Conservation (phyloP, 1,140 invertebrate species). For the Diabrotica virgifera region DNA sequence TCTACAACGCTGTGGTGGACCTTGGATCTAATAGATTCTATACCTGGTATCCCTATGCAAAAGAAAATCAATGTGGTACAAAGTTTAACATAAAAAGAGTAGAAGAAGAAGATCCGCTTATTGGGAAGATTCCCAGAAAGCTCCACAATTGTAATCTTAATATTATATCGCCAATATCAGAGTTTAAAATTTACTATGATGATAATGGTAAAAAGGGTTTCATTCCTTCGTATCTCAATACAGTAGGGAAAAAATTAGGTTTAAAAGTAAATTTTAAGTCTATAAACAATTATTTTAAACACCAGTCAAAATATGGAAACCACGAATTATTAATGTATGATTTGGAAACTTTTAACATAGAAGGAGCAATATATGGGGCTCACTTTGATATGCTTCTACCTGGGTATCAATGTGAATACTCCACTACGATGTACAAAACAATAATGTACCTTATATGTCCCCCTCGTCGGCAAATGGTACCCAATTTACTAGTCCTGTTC, state of each 20-base stretch:
- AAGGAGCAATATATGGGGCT: background rate
- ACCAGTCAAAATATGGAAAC: background rate
- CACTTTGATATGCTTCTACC: background rate
- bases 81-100: background rate
- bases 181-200: background rate
- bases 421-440: background rate
- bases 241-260: background rate
- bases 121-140: background rate
- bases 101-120: background rate
- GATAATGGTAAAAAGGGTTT: background rate
- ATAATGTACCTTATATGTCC: background rate
- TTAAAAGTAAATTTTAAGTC: background rate
- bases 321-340: background rate
- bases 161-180: background rate
- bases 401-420: background rate
- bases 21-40: background rate
- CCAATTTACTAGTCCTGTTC: background rate
- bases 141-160: background rate
- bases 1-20: background rate
- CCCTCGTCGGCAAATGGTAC: background rate
- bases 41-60: background rate
- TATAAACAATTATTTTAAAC: background rate
- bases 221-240: background rate
- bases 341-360: background rate
- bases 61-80: background rate